Conservation (phyloP, 2,113 vertebrate species). For the Corapipo altera region DNA sequence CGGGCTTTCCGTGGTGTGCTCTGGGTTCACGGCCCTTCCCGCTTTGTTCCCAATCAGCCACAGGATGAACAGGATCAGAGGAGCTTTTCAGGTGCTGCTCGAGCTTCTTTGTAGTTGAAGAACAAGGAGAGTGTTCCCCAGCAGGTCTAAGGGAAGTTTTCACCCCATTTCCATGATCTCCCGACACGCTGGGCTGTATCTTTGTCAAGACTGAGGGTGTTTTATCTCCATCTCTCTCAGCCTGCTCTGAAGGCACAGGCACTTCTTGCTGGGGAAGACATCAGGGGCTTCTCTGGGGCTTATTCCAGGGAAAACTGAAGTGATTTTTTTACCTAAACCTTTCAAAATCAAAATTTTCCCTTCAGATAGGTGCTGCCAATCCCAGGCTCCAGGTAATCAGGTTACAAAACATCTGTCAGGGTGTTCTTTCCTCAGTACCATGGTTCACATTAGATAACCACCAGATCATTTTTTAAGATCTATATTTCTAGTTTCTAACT, state of each 20-base stretch:
- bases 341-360: not conserved
- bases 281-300: not conserved
- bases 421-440: not conserved
- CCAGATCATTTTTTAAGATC: not conserved
- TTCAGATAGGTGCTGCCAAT: not conserved
- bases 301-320: not conserved
- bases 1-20: rapidly evolving
- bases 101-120: rapidly evolving
- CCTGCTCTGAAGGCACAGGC: not conserved
- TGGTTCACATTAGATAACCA: rapidly evolving
- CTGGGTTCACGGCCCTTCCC: rapidly evolving
- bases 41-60: not conserved
- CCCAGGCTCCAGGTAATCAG: not conserved
- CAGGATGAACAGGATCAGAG: not conserved
- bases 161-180: not conserved
- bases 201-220: not conserved
- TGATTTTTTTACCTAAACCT: not conserved
- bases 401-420: not conserved
- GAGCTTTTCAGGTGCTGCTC: not conserved
- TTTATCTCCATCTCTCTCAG: not conserved
- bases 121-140: not conserved
- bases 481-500: not conserved
- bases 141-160: not conserved
- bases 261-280: not conserved
- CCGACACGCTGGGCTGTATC: rapidly evolving